Percentiles rank a stretch among this genome's conserved stretches.
These are phyloP conservation scores for Charanyca ferruginea DNA, from an alignment of 2,888 invertebrate genomes.

Conservation along the genomic window DNA sequence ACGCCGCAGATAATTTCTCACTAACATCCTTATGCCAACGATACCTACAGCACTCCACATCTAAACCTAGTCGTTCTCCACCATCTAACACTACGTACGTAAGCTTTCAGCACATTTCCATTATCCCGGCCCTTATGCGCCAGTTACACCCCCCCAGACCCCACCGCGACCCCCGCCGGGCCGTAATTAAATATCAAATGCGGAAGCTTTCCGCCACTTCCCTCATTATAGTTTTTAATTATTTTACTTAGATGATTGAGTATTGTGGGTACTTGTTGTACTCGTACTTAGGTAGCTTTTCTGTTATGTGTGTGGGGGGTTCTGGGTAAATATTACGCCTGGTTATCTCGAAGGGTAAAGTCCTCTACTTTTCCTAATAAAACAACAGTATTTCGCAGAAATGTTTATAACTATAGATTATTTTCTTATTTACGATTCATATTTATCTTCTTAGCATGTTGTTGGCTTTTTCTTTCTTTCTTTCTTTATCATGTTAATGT, in stretches of 20 bases:
- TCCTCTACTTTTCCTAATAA: too few species aligned
- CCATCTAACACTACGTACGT: constrained; percentile 25
- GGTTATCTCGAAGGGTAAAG: too few species aligned
- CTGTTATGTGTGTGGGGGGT: too few species aligned
- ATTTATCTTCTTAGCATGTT: too few species aligned
- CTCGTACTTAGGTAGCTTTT: not conserved
- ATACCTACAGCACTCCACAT: constrained; percentile 12
- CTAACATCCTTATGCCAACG: not conserved
- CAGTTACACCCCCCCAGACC: constrained; percentile 14
- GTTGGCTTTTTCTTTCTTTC: too few species aligned
- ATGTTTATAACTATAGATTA: too few species aligned
- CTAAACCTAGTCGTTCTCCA: not conserved
- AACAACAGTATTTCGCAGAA: too few species aligned
- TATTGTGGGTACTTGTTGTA: not conserved
- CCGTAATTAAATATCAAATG: constrained; percentile 64
- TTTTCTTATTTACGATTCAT: too few species aligned
- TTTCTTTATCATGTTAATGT: too few species aligned
- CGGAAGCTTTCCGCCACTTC: constrained; percentile 48
- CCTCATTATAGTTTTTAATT: constrained; percentile 62
- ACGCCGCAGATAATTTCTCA: not conserved
- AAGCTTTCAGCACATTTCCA: constrained; percentile 46
- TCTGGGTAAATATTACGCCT: too few species aligned
- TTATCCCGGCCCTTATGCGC: constrained; percentile 47
- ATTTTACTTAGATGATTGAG: constrained; percentile 39
- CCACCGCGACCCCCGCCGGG: not conserved